Evolutionary conservation across 1,140 invertebrate genomes (phyloP).

Genomic region (Camponotus pennsylvanicus): DNA sequence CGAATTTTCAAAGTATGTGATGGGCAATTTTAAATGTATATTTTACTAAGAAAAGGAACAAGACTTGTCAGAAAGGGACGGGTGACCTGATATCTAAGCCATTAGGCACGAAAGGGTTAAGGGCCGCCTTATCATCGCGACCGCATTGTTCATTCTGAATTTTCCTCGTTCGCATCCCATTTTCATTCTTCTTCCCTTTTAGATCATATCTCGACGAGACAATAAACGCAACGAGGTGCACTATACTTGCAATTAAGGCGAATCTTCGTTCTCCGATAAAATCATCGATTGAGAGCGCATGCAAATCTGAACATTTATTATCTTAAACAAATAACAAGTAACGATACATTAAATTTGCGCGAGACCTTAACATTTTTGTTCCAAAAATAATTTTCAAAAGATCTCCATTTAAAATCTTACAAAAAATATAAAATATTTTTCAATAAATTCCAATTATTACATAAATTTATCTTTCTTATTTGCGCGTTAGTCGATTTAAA

Average conservation of each 20-base stretch:
- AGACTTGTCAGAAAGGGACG: neutral
- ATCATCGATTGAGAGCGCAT: constrained; percentile 16
- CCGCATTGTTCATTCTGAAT: constrained; percentile 59
- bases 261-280: constrained; percentile 53
- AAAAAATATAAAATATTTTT: neutral
- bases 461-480: neutral
- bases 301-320: neutral
- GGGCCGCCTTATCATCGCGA: constrained; percentile 34
- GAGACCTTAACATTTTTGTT: neutral
- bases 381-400: neutral
- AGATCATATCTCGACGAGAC: constrained; percentile 43
- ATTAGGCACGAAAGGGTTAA: constrained; percentile 55
- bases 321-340: neutral
- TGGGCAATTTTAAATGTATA: constrained; percentile 2
- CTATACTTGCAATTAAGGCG: constrained; percentile 41
- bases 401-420: neutral
- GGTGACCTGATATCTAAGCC: constrained; percentile 34
- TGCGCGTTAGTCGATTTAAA: neutral
- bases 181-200: constrained; percentile 19
- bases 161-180: constrained; percentile 32
- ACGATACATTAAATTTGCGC: neutral
- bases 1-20: neutral
- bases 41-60: neutral
- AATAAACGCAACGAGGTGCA: constrained; percentile 59
- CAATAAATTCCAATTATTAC: neutral